These are phyloP conservation scores for Poeciliopsis paucimaculata DNA, from an alignment of 2,797 vertebrate species.

Conservation along the genomic window DNA sequence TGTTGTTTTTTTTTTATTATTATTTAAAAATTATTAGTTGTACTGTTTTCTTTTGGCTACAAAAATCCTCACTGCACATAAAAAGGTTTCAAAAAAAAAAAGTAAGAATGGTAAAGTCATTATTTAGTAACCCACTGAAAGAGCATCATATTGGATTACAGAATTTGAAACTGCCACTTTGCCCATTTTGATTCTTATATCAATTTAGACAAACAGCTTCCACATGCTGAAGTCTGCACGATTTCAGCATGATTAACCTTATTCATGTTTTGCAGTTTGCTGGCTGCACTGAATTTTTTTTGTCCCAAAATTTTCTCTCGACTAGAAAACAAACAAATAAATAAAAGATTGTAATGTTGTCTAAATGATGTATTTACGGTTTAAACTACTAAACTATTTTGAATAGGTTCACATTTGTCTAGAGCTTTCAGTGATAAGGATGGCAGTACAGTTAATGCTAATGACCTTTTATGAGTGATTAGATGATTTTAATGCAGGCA, in stretches of 20 bases:
- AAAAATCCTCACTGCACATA: constrained; percentile 15
- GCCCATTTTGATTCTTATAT: constrained; percentile 10
- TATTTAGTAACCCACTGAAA: constrained; percentile 50
- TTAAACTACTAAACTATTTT: neutral
- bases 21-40: constrained; percentile 63
- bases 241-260: neutral
- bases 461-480: neutral
- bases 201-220: constrained; percentile 7
- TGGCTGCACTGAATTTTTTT: neutral
- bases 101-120: constrained; percentile 28
- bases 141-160: constrained; percentile 46
- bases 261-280: constrained; percentile 1
- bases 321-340: neutral
- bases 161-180: constrained; percentile 10
- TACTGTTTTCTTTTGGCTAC: constrained; percentile 16
- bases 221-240: neutral
- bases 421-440: constrained; percentile 15
- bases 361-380: neutral
- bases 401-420: constrained; percentile 14
- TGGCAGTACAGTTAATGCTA: constrained; percentile 9
- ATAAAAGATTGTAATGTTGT: neutral
- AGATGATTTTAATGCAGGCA: neutral
- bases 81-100: neutral
- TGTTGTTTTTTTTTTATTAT: constrained; percentile 47
- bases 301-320: neutral